phyloP scores from a whole-genome alignment of 2,888 invertebrate species.

The Psococerastis gibbosa region DNA sequence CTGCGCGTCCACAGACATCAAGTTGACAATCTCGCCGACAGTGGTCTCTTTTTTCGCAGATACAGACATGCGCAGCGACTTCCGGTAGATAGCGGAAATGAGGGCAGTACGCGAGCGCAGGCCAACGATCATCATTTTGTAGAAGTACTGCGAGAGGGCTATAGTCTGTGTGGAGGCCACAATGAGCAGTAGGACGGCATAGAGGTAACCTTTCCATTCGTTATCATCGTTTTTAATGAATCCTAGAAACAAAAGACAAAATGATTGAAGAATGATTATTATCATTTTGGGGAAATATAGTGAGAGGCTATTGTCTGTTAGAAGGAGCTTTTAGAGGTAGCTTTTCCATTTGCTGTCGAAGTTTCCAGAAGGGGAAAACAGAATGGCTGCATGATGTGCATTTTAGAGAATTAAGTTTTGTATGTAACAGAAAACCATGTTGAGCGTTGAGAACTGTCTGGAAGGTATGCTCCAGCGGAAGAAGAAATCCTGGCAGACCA shows the following conservation, averaged over 20 bases:
- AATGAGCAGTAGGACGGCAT: slow-evolving; percentile 31
- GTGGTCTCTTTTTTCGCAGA: slow-evolving; percentile 26
- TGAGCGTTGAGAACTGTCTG: too few relatives aligned
- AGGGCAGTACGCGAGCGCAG: slow-evolving; percentile 34
- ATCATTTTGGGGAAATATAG: too few relatives aligned
- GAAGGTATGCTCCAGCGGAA: too few relatives aligned
- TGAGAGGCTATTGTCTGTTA: too few relatives aligned
- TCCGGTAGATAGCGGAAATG: slow-evolving; percentile 34
- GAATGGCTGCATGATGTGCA: too few relatives aligned
- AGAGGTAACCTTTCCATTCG: slow-evolving; percentile 37
- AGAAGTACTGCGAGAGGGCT: slow-evolving; percentile 34
- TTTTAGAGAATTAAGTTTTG: too few relatives aligned
- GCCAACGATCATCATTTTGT: slow-evolving; percentile 32
- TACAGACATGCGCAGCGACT: slow-evolving; percentile 27
- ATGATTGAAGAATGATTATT: too few relatives aligned
- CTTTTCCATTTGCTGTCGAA: too few relatives aligned
- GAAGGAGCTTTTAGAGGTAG: too few relatives aligned
- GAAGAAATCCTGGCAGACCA: too few relatives aligned
- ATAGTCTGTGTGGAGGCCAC: slow-evolving; percentile 31
- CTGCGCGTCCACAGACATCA: slow-evolving; percentile 32
- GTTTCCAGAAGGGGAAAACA: too few relatives aligned
- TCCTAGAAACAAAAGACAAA: slow-evolving; percentile 3
- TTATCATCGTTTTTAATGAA: slow-evolving; percentile 20
- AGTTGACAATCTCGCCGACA: slow-evolving; percentile 31
- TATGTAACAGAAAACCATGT: too few relatives aligned